Evolutionary conservation across 2,888 invertebrate species (phyloP).

Genomic region (Eumerus sabulonum): DNA sequence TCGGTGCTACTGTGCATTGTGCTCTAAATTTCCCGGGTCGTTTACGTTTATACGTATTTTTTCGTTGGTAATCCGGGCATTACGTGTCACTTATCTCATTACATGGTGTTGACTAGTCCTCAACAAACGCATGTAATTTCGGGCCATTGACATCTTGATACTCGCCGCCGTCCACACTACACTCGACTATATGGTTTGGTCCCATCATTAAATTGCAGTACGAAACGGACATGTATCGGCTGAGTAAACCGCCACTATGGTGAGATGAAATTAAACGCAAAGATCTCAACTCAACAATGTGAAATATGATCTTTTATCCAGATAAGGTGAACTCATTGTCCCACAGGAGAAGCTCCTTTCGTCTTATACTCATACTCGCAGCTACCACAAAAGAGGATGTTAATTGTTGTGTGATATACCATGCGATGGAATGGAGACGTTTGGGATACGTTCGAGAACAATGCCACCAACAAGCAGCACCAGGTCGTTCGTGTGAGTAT

Average conservation of each 20-base stretch:
- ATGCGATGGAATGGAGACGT: constrained; percentile 53
- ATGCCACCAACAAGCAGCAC: constrained; percentile 41
- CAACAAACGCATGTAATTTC: constrained; percentile 36
- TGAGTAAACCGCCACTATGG: constrained; percentile 35
- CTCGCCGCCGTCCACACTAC: constrained; percentile 2
- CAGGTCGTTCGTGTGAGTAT: constrained; percentile 42
- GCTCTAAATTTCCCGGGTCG: constrained; percentile 42
- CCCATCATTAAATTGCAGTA: constrained; percentile 19
- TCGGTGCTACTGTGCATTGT: constrained; percentile 30
- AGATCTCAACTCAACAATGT: constrained; percentile 56
- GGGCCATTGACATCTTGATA: constrained; percentile 58
- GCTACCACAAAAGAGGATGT: constrained; percentile 69
- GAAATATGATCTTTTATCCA: constrained; percentile 68
- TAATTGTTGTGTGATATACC: constrained; percentile 57
- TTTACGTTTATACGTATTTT: constrained; percentile 35
- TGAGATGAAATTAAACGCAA: constrained; percentile 23
- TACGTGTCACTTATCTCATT: constrained; percentile 61
- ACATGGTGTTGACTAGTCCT: constrained; percentile 45
- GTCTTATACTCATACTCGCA: too few relatives aligned
- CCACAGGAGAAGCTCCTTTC: constrained; percentile 58
- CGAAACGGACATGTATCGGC: constrained; percentile 49
- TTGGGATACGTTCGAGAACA: constrained; percentile 58
- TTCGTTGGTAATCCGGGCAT: constrained; percentile 51
- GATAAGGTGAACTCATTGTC: constrained; percentile 67
- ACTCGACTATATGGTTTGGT: constrained; percentile 25